phyloP scores from a whole-genome alignment of 1,140 invertebrate genomes.

The Hetaerina americana region DNA sequence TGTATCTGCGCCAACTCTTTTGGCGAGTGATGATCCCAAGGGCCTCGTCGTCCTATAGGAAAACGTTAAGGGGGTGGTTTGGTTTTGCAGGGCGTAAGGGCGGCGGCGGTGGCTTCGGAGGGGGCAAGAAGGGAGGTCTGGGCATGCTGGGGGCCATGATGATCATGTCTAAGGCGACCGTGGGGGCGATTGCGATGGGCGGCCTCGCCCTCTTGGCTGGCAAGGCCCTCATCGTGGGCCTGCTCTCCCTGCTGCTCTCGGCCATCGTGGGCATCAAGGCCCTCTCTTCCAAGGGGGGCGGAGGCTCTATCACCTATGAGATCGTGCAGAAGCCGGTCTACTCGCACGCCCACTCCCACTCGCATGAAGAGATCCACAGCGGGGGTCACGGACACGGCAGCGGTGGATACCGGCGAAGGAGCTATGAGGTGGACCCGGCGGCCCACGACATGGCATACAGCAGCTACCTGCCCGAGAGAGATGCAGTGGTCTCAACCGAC shows the following conservation, averaged over 20 bases:
- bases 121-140: conserved; percentile 31
- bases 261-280: conserved; percentile 60
- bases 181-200: conserved; percentile 59
- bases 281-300: conserved; percentile 35
- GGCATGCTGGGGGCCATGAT: conserved; percentile 40
- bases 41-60: no score
- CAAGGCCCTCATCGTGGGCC: conserved; percentile 69
- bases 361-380: conserved; percentile 49
- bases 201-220: conserved; percentile 61
- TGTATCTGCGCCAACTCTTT: no score
- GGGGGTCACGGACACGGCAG: conserved; percentile 31
- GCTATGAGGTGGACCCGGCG: not conserved
- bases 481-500: no score
- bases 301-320: conserved; percentile 66
- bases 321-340: conserved; percentile 70
- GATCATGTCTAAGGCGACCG: conserved; percentile 53
- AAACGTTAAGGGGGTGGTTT: no score
- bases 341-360: conserved; percentile 53
- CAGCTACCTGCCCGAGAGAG: not conserved
- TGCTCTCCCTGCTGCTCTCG: conserved; percentile 64
- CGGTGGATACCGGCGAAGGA: conserved; percentile 16
- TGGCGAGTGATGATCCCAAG: no score
- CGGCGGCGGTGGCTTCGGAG: not conserved
- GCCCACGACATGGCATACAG: not conserved
- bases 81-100: conserved; percentile 21